Evolutionary conservation across 2,113 vertebrate genomes (phyloP).

Genomic region (Petaurus breviceps): DNA sequence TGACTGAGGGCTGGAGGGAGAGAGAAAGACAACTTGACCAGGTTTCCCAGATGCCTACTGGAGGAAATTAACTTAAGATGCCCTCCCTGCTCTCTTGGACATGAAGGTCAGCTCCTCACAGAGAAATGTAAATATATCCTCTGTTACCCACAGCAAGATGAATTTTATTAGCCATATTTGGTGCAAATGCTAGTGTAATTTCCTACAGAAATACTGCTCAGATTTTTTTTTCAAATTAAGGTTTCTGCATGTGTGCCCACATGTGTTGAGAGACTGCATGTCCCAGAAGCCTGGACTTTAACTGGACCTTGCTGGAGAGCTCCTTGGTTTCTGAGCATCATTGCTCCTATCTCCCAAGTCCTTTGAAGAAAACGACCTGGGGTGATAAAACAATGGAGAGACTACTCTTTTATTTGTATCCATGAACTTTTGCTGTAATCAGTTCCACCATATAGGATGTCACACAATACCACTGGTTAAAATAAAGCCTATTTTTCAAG

Average conservation of each 20-base stretch:
- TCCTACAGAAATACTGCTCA: constrained; percentile 71
- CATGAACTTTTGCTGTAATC: constrained; percentile 82
- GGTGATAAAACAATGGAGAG: constrained; percentile 56
- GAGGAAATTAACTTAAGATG: constrained; percentile 40
- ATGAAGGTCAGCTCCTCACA: constrained; percentile 58
- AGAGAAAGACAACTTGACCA: constrained; percentile 53
- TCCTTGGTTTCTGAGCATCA: constrained; percentile 54
- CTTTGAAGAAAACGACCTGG: constrained; percentile 42
- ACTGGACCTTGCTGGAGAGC: constrained; percentile 53
- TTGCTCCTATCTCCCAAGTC: constrained; percentile 62
- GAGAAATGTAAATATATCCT: constrained; percentile 70
- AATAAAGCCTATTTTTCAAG: constrained; percentile 91
- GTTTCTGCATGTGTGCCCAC: constrained; percentile 59
- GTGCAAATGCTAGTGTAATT: constrained; percentile 80
- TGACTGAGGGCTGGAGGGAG: constrained; percentile 54
- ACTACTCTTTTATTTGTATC: constrained; percentile 78
- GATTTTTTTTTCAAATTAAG: constrained; percentile 62
- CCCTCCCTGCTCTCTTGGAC: constrained; percentile 68
- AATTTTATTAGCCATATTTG: constrained; percentile 73
- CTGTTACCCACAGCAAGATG: constrained; percentile 71
- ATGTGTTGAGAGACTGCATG: constrained; percentile 66
- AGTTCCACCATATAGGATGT: constrained; percentile 83
- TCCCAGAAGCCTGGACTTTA: constrained; percentile 52
- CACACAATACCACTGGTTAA: constrained; percentile 85
- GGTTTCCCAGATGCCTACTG: constrained; percentile 44